These are phyloP conservation scores for Aleiodes sp. DNA, from an alignment of 1,140 invertebrate species.

Conservation along the genomic window DNA sequence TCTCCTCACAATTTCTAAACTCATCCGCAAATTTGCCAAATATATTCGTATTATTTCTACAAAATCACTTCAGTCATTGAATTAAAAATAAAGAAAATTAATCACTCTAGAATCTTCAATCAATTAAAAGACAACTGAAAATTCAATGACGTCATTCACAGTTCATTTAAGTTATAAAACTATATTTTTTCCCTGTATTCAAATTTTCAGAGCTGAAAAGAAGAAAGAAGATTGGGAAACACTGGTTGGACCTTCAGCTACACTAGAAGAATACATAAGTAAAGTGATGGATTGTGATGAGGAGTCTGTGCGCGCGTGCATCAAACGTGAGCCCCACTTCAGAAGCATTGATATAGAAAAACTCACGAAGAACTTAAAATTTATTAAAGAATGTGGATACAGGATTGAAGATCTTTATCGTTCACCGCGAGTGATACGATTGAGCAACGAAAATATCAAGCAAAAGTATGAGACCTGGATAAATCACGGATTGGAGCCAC, in stretches of 20 bases:
- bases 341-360: neutral
- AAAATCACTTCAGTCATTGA: no score
- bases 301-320: neutral
- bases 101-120: no score
- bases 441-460: neutral
- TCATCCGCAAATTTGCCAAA: no score
- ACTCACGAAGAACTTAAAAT: neutral
- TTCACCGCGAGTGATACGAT: neutral
- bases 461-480: neutral
- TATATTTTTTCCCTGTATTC: neutral
- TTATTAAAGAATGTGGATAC: slow-evolving; percentile 3
- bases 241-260: neutral
- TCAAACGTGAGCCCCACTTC: neutral
- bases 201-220: neutral
- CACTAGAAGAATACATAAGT: neutral
- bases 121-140: no score
- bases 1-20: no score
- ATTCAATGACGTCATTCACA: no score
- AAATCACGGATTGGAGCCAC: neutral
- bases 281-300: slow-evolving; percentile 19
- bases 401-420: slow-evolving; percentile 16
- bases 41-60: no score
- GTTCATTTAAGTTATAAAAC: neutral
- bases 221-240: neutral
- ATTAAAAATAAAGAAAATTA: no score